Evolutionary conservation across 2,797 vertebrate genomes (phyloP).

Genomic region (Sebastes alutus): DNA sequence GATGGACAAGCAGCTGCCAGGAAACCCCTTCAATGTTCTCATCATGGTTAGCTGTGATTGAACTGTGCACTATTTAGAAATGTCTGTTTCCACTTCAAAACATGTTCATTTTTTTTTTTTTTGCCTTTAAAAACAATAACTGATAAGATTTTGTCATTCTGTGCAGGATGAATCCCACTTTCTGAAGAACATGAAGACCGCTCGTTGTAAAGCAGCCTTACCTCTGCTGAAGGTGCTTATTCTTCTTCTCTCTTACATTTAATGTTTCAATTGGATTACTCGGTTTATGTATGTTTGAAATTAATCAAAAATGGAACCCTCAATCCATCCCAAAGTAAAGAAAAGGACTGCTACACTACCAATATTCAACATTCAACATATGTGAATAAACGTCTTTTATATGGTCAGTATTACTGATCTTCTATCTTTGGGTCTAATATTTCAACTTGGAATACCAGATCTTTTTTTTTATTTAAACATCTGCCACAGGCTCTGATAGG

Average conservation of each 20-base stretch:
- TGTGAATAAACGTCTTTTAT: neutral
- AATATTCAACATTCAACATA: neutral
- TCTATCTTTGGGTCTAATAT: neutral
- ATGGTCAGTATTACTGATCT: neutral
- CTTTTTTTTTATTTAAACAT: neutral
- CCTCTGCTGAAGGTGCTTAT: constrained; percentile 91
- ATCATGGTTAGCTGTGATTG: constrained; percentile 88
- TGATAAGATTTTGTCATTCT: constrained; percentile 6
- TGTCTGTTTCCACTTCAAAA: neutral
- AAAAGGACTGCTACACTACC: no score
- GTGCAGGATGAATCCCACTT: constrained; percentile 97
- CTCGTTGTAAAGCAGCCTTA: constrained; percentile 91
- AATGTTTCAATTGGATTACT: constrained; percentile 3
- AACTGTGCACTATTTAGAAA: neutral
- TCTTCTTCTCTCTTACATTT: neutral
- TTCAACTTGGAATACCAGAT: neutral
- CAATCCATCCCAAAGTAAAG: neutral
- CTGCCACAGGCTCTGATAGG: neutral
- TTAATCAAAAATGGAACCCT: neutral
- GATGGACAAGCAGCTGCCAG: constrained; percentile 86
- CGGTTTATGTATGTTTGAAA: neutral
- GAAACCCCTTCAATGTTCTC: constrained; percentile 87
- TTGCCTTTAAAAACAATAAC: neutral
- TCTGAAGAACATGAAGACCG: constrained; percentile 95
- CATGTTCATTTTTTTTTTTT: neutral